A percentile compares a stretch with the other conserved stretches of the same genome.
These are phyloP conservation scores for Macrotrachela quadricornifera DNA, from an alignment of 1,140 invertebrate species.

Conservation along the genomic window DNA sequence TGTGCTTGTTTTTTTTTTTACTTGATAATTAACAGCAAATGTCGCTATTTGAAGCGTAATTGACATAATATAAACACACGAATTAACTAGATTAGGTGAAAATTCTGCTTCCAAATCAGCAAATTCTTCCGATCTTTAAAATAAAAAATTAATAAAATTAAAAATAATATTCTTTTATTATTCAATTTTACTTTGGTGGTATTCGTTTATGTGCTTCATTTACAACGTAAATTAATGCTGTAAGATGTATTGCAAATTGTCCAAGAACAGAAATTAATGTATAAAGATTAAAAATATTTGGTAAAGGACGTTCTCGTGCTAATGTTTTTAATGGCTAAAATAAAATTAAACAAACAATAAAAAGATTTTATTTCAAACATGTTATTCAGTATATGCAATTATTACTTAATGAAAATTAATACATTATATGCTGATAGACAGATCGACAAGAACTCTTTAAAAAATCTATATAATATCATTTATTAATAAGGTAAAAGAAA, in stretches of 20 bases:
- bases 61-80: constrained; percentile 91
- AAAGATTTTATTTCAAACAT: too few species aligned
- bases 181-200: constrained; percentile 15
- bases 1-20: constrained; percentile 31
- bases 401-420: too few species aligned
- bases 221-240: constrained; percentile 68
- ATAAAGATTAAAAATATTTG: constrained; percentile 96
- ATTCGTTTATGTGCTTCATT: constrained; percentile 17
- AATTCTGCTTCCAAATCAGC: constrained; percentile 63
- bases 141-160: neutral
- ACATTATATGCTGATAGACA: too few species aligned
- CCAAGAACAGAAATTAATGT: constrained; percentile 78
- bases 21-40: constrained; percentile 95
- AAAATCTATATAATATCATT: too few species aligned
- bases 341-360: constrained; percentile 13
- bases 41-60: constrained; percentile 88
- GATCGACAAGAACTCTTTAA: too few species aligned
- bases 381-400: too few species aligned
- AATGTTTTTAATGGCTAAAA: constrained; percentile 68
- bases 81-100: constrained; percentile 76
- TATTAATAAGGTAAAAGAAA: too few species aligned
- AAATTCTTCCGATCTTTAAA: constrained; percentile 22
- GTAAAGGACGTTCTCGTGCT: constrained; percentile 74
- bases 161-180: neutral
- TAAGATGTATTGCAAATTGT: constrained; percentile 87